Base-by-base conservation (phyloP, 1,140 invertebrate species). In the Saccostrea cuccullata region DNA sequence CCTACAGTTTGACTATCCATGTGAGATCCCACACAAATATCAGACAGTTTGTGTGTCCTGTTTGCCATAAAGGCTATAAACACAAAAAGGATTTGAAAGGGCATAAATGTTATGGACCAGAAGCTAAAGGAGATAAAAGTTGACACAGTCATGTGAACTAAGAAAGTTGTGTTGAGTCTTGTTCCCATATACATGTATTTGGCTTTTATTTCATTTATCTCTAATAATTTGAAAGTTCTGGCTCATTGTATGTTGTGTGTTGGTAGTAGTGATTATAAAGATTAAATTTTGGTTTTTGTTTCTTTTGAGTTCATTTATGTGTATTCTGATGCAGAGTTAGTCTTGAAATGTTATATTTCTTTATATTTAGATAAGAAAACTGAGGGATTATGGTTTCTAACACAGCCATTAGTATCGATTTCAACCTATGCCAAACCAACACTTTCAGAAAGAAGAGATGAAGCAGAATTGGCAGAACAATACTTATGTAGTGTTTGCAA, bases 1-100 rank as follows among this genome's bases (percentile, higher is more conserved):
- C 55, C 0, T 84, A 55, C 47, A 84, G 55, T 26, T 56, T 84
- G 82, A 55, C 40, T 23, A 55, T 56, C 55, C 87, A 88, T 36
- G 64, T 84, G 70, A 20, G 82, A 17, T 88, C 87, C 5, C 87
- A 86, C 64, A 85, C 84, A 64, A 73, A 88, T 56, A 23, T 82
- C 5, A 36, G 70, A 64, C 70, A 56, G 40, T 89, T 87, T 40
- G 23, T 77, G 23, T 89, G 89, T 85, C 9, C 3, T 13, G 30
- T 40, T 2, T 89, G 89, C 82, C 23, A 40, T 56, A 89, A 89
- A 55, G 67, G 55, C n/a, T 89, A 87, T 64, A 89, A 87, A 40
- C 85, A 89, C 55, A 89, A 89, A 67, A 70, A 86, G 60, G 67
- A 86, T 13, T 82, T 89, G 2, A 58, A 89, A 23, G 84, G 85